phyloP scores from a whole-genome alignment of 2,888 invertebrate genomes.

The Hetaerina titia region DNA sequence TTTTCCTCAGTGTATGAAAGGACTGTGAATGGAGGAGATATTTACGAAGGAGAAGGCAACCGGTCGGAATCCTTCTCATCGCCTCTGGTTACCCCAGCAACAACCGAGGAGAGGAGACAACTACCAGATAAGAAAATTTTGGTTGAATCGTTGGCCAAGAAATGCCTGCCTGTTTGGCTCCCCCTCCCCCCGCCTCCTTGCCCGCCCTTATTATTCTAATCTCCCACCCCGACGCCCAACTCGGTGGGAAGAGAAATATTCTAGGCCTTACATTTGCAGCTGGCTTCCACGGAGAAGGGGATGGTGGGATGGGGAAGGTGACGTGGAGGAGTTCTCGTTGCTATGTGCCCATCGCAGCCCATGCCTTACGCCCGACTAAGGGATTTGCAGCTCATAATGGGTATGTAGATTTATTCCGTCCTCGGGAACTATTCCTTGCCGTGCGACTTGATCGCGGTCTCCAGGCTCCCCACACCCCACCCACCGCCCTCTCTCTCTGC shows the following conservation, averaged over 20 bases:
- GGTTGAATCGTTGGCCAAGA: neutral
- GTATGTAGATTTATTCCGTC: slow-evolving; percentile 2
- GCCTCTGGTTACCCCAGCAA: too few species aligned
- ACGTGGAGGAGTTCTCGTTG: neutral
- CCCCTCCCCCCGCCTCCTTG: neutral
- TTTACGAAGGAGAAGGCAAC: too few species aligned
- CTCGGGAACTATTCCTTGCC: slow-evolving; percentile 2
- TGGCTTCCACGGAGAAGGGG: neutral
- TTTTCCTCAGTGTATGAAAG: too few species aligned
- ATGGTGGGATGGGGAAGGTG: neutral
- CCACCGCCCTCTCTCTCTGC: neutral
- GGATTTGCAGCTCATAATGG: slow-evolving; percentile 1
- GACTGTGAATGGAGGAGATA: too few species aligned
- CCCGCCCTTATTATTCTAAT: neutral
- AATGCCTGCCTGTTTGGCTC: neutral
- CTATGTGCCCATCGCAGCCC: neutral
- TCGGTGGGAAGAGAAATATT: neutral
- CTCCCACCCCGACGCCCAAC: neutral
- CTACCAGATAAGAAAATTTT: neutral
- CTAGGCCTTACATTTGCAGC: neutral
- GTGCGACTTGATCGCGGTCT: neutral
- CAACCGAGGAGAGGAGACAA: neutral
- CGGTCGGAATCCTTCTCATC: too few species aligned
- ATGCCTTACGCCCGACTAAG: neutral
- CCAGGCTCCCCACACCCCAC: neutral